phyloP scores from a whole-genome alignment of 2,888 invertebrate genomes.

The Lomographa bimaculata region DNA sequence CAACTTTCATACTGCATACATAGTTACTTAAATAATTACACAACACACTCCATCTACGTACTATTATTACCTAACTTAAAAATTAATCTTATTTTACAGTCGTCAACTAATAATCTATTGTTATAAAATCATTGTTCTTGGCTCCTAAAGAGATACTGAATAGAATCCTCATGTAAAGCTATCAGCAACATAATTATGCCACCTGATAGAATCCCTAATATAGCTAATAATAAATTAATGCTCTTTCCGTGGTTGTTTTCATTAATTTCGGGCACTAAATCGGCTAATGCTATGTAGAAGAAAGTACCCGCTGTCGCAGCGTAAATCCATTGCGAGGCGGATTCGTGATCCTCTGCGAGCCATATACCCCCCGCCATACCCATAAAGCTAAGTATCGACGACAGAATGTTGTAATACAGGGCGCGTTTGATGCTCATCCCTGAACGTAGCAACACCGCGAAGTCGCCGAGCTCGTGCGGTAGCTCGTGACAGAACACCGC shows the following conservation, averaged over 20 bases:
- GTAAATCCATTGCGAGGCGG: conserved; percentile 90
- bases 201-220: conserved; percentile 86
- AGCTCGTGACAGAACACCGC: conserved; percentile 92
- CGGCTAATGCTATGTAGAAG: conserved; percentile 91
- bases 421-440: conserved; percentile 89
- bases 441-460: conserved; percentile 90
- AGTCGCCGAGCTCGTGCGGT: conserved; percentile 92
- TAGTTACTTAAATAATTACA: too few relatives aligned
- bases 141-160: conserved; percentile 76
- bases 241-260: conserved; percentile 78
- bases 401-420: conserved; percentile 88
- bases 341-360: conserved; percentile 87
- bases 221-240: conserved; percentile 84
- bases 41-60: too few relatives aligned
- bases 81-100: too few relatives aligned
- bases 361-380: conserved; percentile 89
- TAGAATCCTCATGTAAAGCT: conserved; percentile 87
- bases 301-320: conserved; percentile 92
- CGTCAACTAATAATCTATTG: conserved; percentile 6
- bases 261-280: conserved; percentile 88
- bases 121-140: conserved; percentile 60
- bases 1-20: too few relatives aligned
- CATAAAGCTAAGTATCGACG: conserved; percentile 89
- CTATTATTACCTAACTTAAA: too few relatives aligned
- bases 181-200: conserved; percentile 89